phyloP scores from a whole-genome alignment of 2,113 vertebrate genomes.

The Monopterus albus region DNA sequence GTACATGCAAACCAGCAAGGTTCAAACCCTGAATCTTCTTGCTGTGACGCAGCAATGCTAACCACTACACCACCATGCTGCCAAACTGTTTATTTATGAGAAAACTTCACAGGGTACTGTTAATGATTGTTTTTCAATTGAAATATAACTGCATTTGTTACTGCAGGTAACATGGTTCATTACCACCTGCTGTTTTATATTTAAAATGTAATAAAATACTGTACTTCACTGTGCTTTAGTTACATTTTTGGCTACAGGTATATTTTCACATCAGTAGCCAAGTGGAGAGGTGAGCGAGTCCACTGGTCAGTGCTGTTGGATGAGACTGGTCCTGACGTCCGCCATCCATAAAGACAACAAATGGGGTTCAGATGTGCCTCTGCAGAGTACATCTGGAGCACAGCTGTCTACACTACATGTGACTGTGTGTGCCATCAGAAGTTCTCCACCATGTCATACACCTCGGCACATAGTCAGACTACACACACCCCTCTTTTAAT shows the following conservation, averaged over 20 bases:
- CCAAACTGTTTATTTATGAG: too few relatives aligned
- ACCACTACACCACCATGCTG: too few relatives aligned
- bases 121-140: too few relatives aligned
- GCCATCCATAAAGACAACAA: constrained; percentile 72
- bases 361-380: constrained; percentile 74
- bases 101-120: too few relatives aligned
- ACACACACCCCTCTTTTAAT: background rate
- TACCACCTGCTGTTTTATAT: background rate
- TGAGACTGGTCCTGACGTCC: constrained; percentile 51
- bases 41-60: too few relatives aligned
- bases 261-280: constrained; percentile 15
- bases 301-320: constrained; percentile 56
- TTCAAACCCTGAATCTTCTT: too few relatives aligned
- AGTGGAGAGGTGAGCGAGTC: constrained; percentile 48
- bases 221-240: background rate
- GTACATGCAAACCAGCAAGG: too few relatives aligned
- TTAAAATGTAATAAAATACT: constrained; percentile 17
- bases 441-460: constrained; percentile 52
- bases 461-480: constrained; percentile 36
- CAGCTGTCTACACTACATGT: constrained; percentile 69
- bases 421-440: constrained; percentile 64
- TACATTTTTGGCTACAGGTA: constrained; percentile 8
- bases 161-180: background rate
- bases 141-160: constrained; percentile 11
- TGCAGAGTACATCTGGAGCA: constrained; percentile 70